Evolutionary conservation across 2,888 invertebrate genomes (phyloP).

Genomic region (Aporophyla nigra): DNA sequence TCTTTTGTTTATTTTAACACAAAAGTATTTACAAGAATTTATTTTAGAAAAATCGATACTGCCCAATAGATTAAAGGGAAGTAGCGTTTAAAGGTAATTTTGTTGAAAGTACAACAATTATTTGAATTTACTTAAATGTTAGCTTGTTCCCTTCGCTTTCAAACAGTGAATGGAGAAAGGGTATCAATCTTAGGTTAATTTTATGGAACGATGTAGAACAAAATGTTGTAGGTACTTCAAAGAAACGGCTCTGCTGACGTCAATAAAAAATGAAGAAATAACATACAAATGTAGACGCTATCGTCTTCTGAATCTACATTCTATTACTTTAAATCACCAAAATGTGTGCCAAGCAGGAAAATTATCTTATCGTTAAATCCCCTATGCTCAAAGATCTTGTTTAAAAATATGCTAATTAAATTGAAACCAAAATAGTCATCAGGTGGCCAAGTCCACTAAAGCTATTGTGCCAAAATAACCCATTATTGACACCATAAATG

Average conservation of each 20-base stretch:
- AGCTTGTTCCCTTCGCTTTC: not conserved
- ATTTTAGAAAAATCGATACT: conserved; percentile 45
- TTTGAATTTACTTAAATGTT: conserved; percentile 34
- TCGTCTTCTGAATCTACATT: not conserved
- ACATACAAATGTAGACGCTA: not conserved
- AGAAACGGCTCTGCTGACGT: not conserved
- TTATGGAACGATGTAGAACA: not conserved
- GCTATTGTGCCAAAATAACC: no score
- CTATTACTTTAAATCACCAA: not conserved
- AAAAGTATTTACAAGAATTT: conserved; percentile 15
- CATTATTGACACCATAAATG: no score
- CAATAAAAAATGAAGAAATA: not conserved
- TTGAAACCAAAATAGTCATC: no score
- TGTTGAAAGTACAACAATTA: conserved; percentile 37
- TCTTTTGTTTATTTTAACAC: rapidly evolving
- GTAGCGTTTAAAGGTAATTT: conserved; percentile 47
- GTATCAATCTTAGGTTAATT: not conserved
- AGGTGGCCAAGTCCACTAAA: no score
- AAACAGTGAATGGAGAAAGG: not conserved
- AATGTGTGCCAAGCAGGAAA: not conserved
- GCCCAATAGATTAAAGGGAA: conserved; percentile 26
- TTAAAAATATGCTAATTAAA: no score
- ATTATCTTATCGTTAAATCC: no score
- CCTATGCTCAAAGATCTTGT: not conserved
- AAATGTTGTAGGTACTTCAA: not conserved